Conservation (phyloP, 2,113 vertebrate species). For the Ardeotis arabs region DNA sequence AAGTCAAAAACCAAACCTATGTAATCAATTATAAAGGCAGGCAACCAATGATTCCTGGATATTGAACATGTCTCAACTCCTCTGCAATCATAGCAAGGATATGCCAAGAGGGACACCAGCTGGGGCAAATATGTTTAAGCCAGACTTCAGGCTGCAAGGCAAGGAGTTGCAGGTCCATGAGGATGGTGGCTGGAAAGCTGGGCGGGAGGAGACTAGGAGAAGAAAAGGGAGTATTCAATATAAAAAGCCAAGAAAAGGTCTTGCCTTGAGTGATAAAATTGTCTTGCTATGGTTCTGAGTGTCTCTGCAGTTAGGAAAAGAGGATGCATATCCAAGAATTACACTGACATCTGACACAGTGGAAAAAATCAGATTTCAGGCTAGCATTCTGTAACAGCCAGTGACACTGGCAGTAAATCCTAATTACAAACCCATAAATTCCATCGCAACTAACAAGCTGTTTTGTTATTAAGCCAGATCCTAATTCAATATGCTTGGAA, state of each 20-base stretch:
- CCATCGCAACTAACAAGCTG: neutral
- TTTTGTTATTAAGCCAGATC: neutral
- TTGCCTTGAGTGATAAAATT: neutral
- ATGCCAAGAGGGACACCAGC: neutral
- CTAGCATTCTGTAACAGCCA: neutral
- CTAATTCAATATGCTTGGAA: neutral
- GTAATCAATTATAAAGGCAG: neutral
- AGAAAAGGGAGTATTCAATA: neutral
- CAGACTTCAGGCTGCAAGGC: conserved; percentile 22
- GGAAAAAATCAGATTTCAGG: neutral
- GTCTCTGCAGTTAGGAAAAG: neutral
- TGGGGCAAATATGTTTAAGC: neutral
- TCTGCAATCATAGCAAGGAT: conserved; percentile 47
- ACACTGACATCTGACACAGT: neutral
- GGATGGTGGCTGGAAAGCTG: neutral
- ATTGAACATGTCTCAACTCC: neutral
- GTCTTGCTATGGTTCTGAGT: neutral
- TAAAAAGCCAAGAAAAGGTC: neutral
- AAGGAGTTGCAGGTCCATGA: conserved; percentile 5
- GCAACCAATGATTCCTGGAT: neutral
- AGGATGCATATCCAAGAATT: neutral
- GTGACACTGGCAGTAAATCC: neutral
- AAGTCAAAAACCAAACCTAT: neutral
- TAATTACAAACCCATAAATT: neutral
- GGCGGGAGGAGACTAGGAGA: neutral